Base-by-base conservation (phyloP, 2,888 invertebrate genomes). In the Drosophila bunnanda region DNA sequence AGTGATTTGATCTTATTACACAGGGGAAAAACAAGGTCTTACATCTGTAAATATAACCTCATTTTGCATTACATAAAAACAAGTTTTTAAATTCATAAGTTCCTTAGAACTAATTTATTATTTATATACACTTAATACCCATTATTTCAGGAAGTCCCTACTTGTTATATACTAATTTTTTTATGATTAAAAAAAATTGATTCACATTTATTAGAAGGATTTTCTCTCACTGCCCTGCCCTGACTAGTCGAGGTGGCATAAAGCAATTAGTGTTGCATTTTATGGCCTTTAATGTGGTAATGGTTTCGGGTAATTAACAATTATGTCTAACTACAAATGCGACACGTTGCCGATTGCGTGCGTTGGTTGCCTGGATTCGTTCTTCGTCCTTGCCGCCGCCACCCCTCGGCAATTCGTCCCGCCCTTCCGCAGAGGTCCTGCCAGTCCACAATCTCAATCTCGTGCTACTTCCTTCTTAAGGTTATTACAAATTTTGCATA, bases 291-390 rank as follows among this genome's bases (percentile, higher is more conserved):
- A 85, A 85, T 85, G 89, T 88, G 89, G 85, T 85, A 85, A 85
- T 88, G 87, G 85, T 86, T 89, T 85, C 76, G 89, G 89, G 85
- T 85, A 85, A 85, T 85, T 85, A 85, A 85, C 85, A 85, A 85
- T 89, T 89, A 89, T 89, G 88, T 83, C 88, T 88, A 88, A 85
- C 84, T 89, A 88, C 89, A 80, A 86, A 85, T 89, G 88, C 89
- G 84, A 88, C 89, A 84, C 89, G 88, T 84, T 88, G 80, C 88
- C 88, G 79, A 89, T 82, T 89, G 88, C 82, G 84, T 87, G 82
- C 60, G 59, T 69, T 48, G 75, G 71, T 30, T 69, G 69, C 60
- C 36, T 43, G 69, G 56, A 7, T 66, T 39, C 46, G 69, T 46
- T n/a, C 46, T 46, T 46, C 46, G 46, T 46, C 66, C 70, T n/a